phyloP scores from a whole-genome alignment of 2,888 invertebrate genomes.

The Exocentrus adspersus region DNA sequence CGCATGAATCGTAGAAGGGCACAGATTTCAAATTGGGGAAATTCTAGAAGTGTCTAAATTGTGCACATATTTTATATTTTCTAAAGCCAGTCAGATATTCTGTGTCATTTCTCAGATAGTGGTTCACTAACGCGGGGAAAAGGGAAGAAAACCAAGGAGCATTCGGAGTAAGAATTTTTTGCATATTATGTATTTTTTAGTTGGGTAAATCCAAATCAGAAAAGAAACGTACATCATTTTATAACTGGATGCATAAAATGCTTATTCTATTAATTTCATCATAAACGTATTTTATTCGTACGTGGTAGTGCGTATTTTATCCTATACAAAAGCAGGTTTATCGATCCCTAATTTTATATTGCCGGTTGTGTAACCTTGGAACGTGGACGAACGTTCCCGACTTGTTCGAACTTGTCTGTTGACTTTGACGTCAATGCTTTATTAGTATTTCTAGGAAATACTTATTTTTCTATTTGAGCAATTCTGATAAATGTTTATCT shows the following conservation, averaged over 20 bases:
- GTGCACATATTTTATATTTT: conserved; percentile 1
- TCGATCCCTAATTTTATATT: conserved; percentile 10
- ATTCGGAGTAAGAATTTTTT: conserved; percentile 11
- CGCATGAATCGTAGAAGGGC: background rate
- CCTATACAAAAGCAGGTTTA: too few relatives aligned
- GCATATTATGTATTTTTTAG: too few relatives aligned
- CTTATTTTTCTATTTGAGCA: conserved; percentile 16
- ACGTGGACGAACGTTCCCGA: conserved; percentile 7
- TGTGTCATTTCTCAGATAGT: background rate
- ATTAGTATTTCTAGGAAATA: conserved; percentile 13
- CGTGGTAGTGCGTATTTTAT: too few relatives aligned
- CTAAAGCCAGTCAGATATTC: too few relatives aligned
- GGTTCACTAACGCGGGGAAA: background rate
- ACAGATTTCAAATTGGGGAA: background rate
- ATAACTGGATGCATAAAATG: too few relatives aligned
- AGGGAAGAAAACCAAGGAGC: background rate
- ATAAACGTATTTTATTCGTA: too few relatives aligned
- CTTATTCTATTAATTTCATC: too few relatives aligned
- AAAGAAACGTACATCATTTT: too few relatives aligned
- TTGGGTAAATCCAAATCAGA: too few relatives aligned
- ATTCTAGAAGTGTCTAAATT: conserved; percentile 7
- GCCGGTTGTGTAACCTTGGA: conserved; percentile 8
- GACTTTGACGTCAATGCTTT: conserved; percentile 10
- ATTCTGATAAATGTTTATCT: conserved; percentile 20
- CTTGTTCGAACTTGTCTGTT: conserved; percentile 19